Evolutionary conservation across 2,797 vertebrate species (phyloP), one percentile per base, ranked within the genome.

Genomic region (Phaenicophaeus curvirostris): DNA sequence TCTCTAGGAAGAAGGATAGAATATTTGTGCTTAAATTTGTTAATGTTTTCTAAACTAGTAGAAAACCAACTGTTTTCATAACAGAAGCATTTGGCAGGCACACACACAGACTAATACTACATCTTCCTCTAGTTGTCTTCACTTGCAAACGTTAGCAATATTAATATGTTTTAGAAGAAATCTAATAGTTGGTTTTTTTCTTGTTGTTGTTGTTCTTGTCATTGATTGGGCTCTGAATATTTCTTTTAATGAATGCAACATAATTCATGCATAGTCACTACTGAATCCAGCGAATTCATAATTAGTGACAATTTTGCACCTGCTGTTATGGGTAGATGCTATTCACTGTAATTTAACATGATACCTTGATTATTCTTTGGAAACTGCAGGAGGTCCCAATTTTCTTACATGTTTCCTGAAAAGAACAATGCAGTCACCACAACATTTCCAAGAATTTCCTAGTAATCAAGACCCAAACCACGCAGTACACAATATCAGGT

Each of bases 281-380:
- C 95, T 96, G 96, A 94, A 96, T 78, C 95, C 93, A 95, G 94
- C 68, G 93, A 97, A 97, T 95, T 94, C 95, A 74, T 97, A 97
- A 98, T 98, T 97, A 97, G 94, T 78, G 90, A 96, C 96, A 97
- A 97, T 97, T 97, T 96, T 95, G 96, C 97, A 98, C 97, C 97
- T 98, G 97, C 97, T 97, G 85, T 95, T 97, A 93, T 1, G 42
- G 88, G 89, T 93, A 87, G 95, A 96, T 90, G 91, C 73, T 95
- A 90, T 96, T 97, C 94, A 86, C 94, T 97, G 95, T 75, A 87
- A 98, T 96, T 97, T 96, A 92, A 92, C 87, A 93, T 86, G 93
- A 96, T 96, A 96, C 91, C 95, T 95, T 97, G 97, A 97, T 97
- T 98, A 97, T 90, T 95, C 95, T 44, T 25, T 88, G 80, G 81